Base-by-base conservation (phyloP, 2,113 vertebrate species). In the Bubo bubo region DNA sequence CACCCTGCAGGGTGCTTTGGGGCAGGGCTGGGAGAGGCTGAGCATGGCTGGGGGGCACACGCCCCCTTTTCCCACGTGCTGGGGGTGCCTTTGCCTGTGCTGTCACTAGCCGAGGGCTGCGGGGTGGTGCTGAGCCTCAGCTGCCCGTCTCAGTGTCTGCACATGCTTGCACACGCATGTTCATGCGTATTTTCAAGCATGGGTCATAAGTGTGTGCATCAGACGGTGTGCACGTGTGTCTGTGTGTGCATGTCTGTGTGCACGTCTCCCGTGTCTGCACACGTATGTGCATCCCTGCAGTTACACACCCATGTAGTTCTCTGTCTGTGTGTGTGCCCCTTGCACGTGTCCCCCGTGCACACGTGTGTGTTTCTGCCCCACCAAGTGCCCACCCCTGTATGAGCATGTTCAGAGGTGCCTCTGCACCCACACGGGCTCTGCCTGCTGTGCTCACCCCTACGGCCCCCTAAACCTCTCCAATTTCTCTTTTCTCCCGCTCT, bases 401-500 rank as follows among this genome's bases (percentile, higher is more conserved):
- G 50, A 75, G 70, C 64, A n/a, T 13, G 1, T 34, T 18, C 13
- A 12, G 76, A 20, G 30, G 18, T 43, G 59, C 5, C 52, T 30
- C 66, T 10, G 35, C 18, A 41, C 14, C 21, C 56, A 2, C 2
- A 7, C 0, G 6, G 75, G 79, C 67, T 70, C 35, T 27, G 24
- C 79, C 62, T 21, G 34, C 30, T 32, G 9, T 30, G 8, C 18
- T 34, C 23, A 35, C 17, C 30, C n/a, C 14, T 22, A 9, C 2
- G 4, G 52, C 12, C 32, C 21, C 94, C 64, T 91, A 76, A 94
- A 55, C 59, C 94, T 63, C 55, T 70, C 52, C 19, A 41, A 56
- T 93, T 75, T 97, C 63, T 97, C 79, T 98, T 91, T 90, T 60
- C 49, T 86, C 9, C 52, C 4, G 2, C 64, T 79, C 73, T 96